These are phyloP conservation scores for Urocyon cinereoargenteus DNA, from an alignment of 2,797 vertebrate genomes.

Conservation along the genomic window DNA sequence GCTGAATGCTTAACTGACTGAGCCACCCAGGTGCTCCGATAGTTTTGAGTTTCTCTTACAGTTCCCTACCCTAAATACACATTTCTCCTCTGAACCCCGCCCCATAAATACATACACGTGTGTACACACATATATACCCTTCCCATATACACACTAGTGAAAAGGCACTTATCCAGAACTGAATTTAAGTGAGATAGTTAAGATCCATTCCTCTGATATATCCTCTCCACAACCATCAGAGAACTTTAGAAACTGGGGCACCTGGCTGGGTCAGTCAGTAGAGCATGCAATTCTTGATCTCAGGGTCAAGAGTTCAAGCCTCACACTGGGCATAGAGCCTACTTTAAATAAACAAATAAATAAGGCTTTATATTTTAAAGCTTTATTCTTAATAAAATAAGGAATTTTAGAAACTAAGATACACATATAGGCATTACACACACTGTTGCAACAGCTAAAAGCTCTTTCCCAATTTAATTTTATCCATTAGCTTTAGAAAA, in stretches of 20 bases:
- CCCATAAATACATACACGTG: not conserved
- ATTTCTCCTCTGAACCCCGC: not conserved
- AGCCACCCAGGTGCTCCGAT: not conserved
- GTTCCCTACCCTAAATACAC: not conserved
- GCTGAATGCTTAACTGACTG: not conserved
- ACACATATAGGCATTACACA: not conserved
- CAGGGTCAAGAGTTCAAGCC: not conserved
- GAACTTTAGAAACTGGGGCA: not conserved
- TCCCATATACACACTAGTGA: not conserved
- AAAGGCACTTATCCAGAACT: conserved; percentile 22
- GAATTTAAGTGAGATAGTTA: conserved; percentile 37
- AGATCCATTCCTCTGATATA: conserved; percentile 35
- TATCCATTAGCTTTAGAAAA: conserved; percentile 13
- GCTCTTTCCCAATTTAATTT: conserved; percentile 24
- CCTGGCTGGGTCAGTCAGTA: not conserved
- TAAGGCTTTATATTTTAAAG: not conserved
- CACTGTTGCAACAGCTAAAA: not conserved
- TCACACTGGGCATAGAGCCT: not conserved
- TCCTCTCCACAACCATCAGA: not conserved
- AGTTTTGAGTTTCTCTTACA: conserved; percentile 21
- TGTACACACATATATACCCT: not conserved
- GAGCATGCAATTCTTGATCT: not conserved
- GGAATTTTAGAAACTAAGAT: conserved; percentile 25
- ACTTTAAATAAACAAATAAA: not conserved
- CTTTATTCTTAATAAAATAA: not conserved